A percentile compares a stretch with the other conserved stretches of the same genome.
Evolutionary conservation across 2,888 invertebrate species (phyloP).

Genomic region (Ethmia dodecea): DNA sequence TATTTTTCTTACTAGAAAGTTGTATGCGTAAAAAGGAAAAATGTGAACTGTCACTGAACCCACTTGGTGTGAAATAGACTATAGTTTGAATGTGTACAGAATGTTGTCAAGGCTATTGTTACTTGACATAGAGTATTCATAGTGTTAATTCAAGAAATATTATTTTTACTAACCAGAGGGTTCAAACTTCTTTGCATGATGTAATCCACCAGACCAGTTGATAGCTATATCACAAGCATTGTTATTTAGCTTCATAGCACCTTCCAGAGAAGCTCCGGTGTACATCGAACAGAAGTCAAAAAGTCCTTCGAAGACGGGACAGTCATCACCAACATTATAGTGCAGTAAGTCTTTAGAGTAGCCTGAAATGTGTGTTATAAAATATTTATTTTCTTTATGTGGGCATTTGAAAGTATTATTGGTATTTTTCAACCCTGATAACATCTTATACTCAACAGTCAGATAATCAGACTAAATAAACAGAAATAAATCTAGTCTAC

Average conservation of each 20-base stretch:
- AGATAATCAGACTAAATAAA: too few species aligned
- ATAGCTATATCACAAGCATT: conserved; percentile 97
- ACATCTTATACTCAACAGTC: too few species aligned
- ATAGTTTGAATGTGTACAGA: too few species aligned
- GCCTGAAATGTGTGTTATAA: conserved; percentile 57
- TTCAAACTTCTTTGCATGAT: conserved; percentile 99
- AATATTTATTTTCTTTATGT: neutral
- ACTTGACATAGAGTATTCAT: too few species aligned
- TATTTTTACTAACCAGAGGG: conserved; percentile 89
- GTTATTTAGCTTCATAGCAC: conserved; percentile 96
- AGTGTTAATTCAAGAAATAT: too few species aligned
- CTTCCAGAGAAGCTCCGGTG: conserved; percentile 98
- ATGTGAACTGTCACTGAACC: too few species aligned
- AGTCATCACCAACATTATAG: conserved; percentile 99
- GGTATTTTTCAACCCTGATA: too few species aligned
- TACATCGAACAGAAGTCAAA: conserved; percentile 99
- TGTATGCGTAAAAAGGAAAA: too few species aligned
- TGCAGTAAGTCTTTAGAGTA: conserved; percentile 95
- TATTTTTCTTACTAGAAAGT: too few species aligned
- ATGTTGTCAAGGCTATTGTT: too few species aligned
- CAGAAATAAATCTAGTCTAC: too few species aligned
- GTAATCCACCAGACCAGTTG: conserved; percentile 99
- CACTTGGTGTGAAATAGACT: too few species aligned
- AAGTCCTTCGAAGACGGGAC: conserved; percentile 95
- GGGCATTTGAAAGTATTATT: neutral